phyloP scores from a whole-genome alignment of 1,140 invertebrate species.

The Lordiphosa collinella region DNA sequence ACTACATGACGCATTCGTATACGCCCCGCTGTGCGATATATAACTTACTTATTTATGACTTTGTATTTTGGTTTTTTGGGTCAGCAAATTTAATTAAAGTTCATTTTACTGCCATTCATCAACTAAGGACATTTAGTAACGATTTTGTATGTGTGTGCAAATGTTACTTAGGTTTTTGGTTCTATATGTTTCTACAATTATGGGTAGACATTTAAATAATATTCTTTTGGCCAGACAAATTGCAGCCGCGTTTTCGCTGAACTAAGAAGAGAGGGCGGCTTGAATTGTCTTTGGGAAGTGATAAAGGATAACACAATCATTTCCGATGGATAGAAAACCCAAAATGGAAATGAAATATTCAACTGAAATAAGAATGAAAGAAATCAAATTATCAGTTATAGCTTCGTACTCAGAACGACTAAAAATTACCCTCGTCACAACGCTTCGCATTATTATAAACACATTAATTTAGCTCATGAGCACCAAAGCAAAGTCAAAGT shows the following conservation, averaged over 20 bases:
- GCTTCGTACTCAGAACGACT: too few species aligned
- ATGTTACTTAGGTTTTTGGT: background rate
- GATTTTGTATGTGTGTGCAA: background rate
- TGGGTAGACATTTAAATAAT: conserved; percentile 45
- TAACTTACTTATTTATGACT: conserved; percentile 52
- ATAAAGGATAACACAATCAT: background rate
- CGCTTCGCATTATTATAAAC: too few species aligned
- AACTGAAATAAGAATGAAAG: too few species aligned
- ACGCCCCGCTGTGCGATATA: conserved; percentile 17
- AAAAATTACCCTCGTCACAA: too few species aligned
- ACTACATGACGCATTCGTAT: conserved; percentile 31
- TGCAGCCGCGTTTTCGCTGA: conserved; percentile 14
- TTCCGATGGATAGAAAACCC: too few species aligned
- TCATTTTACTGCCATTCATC: conserved; percentile 55
- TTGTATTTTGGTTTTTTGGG: conserved; percentile 29
- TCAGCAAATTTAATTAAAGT: conserved; percentile 62
- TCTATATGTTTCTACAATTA: conserved; percentile 27
- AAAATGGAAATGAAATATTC: too few species aligned
- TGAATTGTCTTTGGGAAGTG: background rate
- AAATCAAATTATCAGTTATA: too few species aligned
- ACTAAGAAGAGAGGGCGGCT: background rate
- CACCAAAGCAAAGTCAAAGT: too few species aligned
- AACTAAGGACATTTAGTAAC: conserved; percentile 15
- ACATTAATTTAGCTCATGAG: too few species aligned
- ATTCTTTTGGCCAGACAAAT: conserved; percentile 42